Evolutionary conservation across 2,797 vertebrate species (phyloP), one percentile per base, ranked within the genome.

Genomic region (Urosaurus nigricauda): DNA sequence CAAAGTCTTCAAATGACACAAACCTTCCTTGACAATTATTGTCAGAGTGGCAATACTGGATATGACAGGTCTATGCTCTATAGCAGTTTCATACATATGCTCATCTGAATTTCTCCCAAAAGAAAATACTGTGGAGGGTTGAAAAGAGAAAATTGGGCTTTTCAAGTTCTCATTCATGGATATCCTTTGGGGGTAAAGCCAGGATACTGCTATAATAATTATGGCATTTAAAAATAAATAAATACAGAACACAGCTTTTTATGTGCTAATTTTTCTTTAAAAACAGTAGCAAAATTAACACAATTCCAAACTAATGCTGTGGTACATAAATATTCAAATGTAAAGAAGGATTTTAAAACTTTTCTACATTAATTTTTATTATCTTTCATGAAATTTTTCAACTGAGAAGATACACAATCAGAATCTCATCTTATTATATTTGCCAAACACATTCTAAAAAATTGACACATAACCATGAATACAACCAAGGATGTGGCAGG

Each of bases 361-460:
- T 32, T 32, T 68, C 8, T 68, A 68, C 29, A 68, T 32, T 32
- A 32, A 26, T 65, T 26, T 65, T 29, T 68, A 60, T 60, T 68
- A 68, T 68, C 7, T 68, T 68, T 68, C 29, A 32, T 32, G 29
- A 93, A 93, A 88, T 84, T 91, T 82, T 93, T 86, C 85, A 88
- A 92, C 82, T 88, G 88, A 91, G 90, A 92, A 95, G 94, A 94
- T 94, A 95, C 73, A 85, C 92, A 95, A 96, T 94, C 95, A 92
- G 94, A 95, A 94, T 92, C 47, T 51, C 47, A 71, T 37, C 93
- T 94, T 93, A 93, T 94, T 94, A 90, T 88, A 91, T 91, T 90
- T 95, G 91, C 93, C 91, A 43, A 79, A 90, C 86, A 94, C 60
- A 90, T 92, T 92, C 91, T 92, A 92, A 90, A 93, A 93, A 95